Base-by-base conservation (phyloP, 2,888 invertebrate species). In the Tetranychus truncatus region DNA sequence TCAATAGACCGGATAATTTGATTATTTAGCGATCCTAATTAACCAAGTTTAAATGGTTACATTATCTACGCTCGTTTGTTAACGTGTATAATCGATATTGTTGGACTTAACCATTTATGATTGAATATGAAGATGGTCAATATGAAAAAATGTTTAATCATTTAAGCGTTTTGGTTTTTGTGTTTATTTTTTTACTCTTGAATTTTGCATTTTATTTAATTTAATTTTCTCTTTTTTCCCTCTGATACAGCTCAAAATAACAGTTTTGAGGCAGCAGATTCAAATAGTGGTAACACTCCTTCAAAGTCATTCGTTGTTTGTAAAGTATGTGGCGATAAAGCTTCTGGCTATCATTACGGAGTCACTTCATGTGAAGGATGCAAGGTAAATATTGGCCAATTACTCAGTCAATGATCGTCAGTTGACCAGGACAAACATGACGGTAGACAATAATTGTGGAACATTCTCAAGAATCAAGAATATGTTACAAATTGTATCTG, bases 361-460 rank as follows among this genome's bases (percentile, higher is more conserved):
- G 95, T 96, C 80, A 95, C 95, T 78, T 94, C 94, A 79, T 96
- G 95, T 84, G 95, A 96, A 84, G 95, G 96, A 79, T 96, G 95
- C 85, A 96, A 95, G 90, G 95, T 95, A 73, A 21, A 18, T n/a
- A 20, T 66, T 66, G 66, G 18, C 20, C 18, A 20, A n/a, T 71
- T 15, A 71, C 34, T 34, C 34, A 34, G 21, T 75, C 15, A 34
- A 34, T 74, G 18, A 45, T 74, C n/a, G 20, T 34, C 34, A 34
- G 34, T 34, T 34, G 34, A 66, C 20, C 6, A 69, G 69, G 5
- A 20, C 20, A 69, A 69, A 69, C 18, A 6, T 8, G 21, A 18
- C 18, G 21, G 11, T 69, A 20, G 6, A 24, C 18, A 24, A 24
- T 46, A 46, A 46, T 55, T 55, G 55, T 55, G 55, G 9, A 9